Evolutionary conservation across 2,113 vertebrate genomes (phyloP), one percentile per base, ranked within the genome.

Genomic region (Atlantisia rogersi): DNA sequence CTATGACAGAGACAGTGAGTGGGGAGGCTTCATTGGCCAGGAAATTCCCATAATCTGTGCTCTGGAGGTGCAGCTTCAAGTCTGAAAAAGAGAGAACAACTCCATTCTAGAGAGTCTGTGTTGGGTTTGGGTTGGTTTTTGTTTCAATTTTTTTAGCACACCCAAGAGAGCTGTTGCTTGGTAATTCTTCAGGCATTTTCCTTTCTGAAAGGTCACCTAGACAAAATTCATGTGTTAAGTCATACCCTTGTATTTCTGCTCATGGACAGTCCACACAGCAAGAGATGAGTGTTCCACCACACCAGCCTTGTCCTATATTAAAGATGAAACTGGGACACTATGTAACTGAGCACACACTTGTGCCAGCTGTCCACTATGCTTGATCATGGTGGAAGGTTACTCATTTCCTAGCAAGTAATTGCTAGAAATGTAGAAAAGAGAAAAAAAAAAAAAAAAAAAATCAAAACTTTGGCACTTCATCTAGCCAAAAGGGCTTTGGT

Each of bases 1-100:
- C 99, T 9, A 99, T 99, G 85, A 99, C 99, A 0, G 99, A 99
- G 59, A 99, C 99, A 0, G 99, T 99, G 84, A 99, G 98, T 0
- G 99, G 99, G 13, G 99, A 99, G 2, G 99, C 99, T 94, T 99
- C 99, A 0, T 99, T 99, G 19, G 99, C 99, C 97, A 99, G 96
- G 96, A 99, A 99, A 97, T 99, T 99, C 76, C 99, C 99, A 94
- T 99, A 99, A 97, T 99, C 99, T 12, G 99, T 99, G 97, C 99
- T 99, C 98, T 99, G 99, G 77, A 99, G 98, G 87, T 99, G 99
- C 82, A 99, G 98, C 94, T 99, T 99, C 95, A 99, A 95, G 97
- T 99, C 99, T 99, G 97, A 73, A 91, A 96, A 96, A 70, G 63
- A 14, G 86, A 88, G 50, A 77, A 44, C 25, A 44, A 71, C 48